These are phyloP conservation scores for Biston stratarius DNA, from an alignment of 2,888 invertebrate genomes.

Conservation along the genomic window DNA sequence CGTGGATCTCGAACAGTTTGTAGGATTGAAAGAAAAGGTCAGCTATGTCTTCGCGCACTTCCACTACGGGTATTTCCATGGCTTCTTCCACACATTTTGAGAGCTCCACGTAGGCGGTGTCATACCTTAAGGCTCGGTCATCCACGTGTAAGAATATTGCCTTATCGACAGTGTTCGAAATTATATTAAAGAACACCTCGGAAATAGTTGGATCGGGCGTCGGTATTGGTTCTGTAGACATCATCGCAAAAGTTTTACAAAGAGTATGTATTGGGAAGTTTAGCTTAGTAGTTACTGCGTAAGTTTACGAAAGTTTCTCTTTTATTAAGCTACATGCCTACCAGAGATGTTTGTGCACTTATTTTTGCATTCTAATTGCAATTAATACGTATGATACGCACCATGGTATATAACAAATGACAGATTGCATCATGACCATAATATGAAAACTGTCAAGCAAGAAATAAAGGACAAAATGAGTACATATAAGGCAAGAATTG, in stretches of 20 bases:
- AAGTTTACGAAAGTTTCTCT: no score
- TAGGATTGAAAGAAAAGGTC: conserved; percentile 64
- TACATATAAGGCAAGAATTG: no score
- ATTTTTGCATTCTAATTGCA: no score
- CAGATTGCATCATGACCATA: no score
- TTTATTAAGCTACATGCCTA: no score
- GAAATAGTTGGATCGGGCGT: conserved; percentile 71
- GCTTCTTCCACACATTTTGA: conserved; percentile 70
- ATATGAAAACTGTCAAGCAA: no score
- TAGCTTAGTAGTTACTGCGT: no score
- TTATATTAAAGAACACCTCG: conserved; percentile 57
- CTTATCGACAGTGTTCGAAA: conserved; percentile 74
- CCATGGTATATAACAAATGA: no score
- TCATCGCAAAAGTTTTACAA: not conserved
- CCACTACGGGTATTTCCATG: conserved; percentile 77
- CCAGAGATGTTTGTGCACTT: no score
- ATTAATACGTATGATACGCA: no score
- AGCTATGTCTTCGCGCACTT: conserved; percentile 69
- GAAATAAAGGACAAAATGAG: no score
- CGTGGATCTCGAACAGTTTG: conserved; percentile 64
- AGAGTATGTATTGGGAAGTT: no score
- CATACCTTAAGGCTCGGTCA: conserved; percentile 64
- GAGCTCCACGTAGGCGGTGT: conserved; percentile 75
- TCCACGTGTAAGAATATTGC: conserved; percentile 66
- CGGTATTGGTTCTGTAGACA: conserved; percentile 62